phyloP scores from a whole-genome alignment of 2,888 invertebrate genomes.

The Hyposoter dolosus region DNA sequence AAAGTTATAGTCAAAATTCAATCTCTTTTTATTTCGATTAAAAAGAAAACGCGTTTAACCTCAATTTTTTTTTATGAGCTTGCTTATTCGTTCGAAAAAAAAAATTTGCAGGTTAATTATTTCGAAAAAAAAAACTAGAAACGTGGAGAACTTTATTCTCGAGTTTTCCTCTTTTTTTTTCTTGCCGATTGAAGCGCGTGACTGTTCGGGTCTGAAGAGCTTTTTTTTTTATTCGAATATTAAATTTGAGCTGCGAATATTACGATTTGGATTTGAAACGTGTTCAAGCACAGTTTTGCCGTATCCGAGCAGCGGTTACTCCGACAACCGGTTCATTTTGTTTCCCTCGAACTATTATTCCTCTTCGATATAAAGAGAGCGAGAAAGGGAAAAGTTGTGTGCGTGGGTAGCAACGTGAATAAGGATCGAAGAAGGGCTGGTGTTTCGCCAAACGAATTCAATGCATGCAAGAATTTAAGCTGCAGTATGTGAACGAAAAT shows the following conservation, averaged over 20 bases:
- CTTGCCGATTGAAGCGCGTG: conserved; percentile 3
- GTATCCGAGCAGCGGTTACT: conserved; percentile 48
- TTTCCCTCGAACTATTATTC: conserved; percentile 50
- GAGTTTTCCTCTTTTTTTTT: neutral
- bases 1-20: conserved; percentile 1
- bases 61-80: neutral
- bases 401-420: neutral
- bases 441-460: conserved; percentile 56
- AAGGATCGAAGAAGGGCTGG: neutral
- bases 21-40: neutral
- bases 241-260: conserved; percentile 34
- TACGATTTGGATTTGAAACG: conserved; percentile 56
- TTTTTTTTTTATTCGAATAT: conserved; percentile 31
- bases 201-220: conserved; percentile 1
- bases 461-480: conserved; percentile 61
- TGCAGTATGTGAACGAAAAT: conserved; percentile 64
- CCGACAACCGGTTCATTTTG: conserved; percentile 60
- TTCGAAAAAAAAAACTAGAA: neutral
- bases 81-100: neutral
- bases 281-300: conserved; percentile 62
- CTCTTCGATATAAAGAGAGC: conserved; percentile 14
- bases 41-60: neutral
- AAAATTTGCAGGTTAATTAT: neutral
- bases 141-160: neutral
- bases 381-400: neutral